Percentiles rank a stretch among this genome's conserved stretches.
These are phyloP conservation scores for Caretta caretta DNA, from an alignment of 2,113 vertebrate genomes.

Conservation along the genomic window DNA sequence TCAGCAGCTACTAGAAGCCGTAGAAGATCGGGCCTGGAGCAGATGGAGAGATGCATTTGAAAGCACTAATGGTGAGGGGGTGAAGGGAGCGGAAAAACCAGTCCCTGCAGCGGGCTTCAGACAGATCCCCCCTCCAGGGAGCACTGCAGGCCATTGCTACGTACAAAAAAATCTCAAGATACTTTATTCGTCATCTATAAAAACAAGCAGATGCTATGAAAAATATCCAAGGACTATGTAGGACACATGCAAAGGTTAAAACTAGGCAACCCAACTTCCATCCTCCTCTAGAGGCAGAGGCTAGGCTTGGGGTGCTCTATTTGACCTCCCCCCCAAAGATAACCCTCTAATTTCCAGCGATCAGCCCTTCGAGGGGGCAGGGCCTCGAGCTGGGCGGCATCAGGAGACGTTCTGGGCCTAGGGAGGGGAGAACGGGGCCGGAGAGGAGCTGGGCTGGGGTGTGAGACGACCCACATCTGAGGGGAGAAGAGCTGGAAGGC, in stretches of 20 bases:
- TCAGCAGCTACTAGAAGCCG: too few relatives aligned
- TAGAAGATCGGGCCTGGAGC: too few relatives aligned
- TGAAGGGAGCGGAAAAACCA: too few relatives aligned
- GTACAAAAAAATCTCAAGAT: background rate
- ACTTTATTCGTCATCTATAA: background rate
- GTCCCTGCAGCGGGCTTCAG: fast-evolving
- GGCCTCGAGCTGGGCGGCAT: background rate
- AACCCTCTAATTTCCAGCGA: background rate
- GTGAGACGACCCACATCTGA: background rate
- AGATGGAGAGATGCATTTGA: too few relatives aligned
- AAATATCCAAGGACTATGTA: background rate
- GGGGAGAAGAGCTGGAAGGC: background rate
- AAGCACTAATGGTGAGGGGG: background rate
- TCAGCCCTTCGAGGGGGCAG: too few relatives aligned
- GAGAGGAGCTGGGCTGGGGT: background rate
- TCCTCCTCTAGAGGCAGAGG: background rate
- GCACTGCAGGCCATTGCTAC: background rate
- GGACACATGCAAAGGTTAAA: background rate
- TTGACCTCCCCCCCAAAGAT: background rate
- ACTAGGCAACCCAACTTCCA: background rate
- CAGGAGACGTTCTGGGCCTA: background rate
- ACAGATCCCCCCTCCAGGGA: background rate
- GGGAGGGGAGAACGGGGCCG: background rate
- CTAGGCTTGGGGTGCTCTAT: background rate
- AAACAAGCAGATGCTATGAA: background rate